Evolutionary conservation across 1,140 invertebrate genomes (phyloP).

Genomic region (Heliconius eleuchia): DNA sequence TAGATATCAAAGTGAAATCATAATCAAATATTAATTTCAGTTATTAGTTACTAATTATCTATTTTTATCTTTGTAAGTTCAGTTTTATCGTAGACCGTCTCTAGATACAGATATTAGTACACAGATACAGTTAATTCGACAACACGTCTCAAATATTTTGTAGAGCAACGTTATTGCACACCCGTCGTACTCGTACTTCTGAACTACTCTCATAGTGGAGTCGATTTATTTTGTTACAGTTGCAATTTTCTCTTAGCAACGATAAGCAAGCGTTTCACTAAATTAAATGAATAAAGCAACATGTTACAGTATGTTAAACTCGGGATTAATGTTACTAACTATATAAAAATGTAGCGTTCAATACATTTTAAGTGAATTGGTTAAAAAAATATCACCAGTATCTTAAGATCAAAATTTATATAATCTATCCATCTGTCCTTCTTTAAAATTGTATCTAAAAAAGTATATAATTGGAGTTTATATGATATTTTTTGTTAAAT

Average conservation of each 20-base stretch:
- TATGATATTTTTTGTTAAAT: too few species aligned
- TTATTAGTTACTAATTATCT: too few species aligned
- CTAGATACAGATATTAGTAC: too few species aligned
- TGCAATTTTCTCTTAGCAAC: conserved; percentile 11
- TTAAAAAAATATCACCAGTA: not conserved
- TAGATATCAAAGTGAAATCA: too few species aligned
- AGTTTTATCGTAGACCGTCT: too few species aligned
- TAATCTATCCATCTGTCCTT: too few species aligned
- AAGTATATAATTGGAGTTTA: too few species aligned
- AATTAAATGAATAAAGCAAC: conserved; percentile 14
- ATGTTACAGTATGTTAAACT: conserved; percentile 8
- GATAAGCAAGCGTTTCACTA: conserved; percentile 1
- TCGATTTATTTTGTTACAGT: conserved; percentile 7
- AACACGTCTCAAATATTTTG: conserved; percentile 7
- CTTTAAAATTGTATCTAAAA: too few species aligned
- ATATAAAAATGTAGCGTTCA: not conserved
- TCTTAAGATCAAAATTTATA: too few species aligned
- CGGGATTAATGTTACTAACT: not conserved
- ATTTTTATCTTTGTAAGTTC: too few species aligned
- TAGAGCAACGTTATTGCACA: not conserved
- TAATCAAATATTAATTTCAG: not conserved
- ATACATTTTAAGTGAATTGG: not conserved
- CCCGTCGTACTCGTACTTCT: not conserved
- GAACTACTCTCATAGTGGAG: conserved; percentile 1
- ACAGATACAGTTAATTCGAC: not conserved